Evolutionary conservation across 2,888 invertebrate species (phyloP).

Genomic region (Oscheius sp.): DNA sequence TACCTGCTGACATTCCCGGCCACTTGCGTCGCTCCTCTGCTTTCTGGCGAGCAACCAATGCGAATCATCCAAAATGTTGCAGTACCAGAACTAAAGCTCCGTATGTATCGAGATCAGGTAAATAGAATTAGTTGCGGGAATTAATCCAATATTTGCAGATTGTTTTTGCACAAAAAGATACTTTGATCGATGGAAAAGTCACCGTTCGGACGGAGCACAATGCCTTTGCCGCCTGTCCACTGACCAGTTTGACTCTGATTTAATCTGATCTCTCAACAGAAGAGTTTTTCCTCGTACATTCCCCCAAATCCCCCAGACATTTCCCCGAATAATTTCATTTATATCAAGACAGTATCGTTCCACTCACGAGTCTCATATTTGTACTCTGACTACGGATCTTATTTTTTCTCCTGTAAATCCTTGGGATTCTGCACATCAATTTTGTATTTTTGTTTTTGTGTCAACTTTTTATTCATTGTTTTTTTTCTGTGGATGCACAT

Average conservation of each 20-base stretch:
- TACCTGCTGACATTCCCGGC: slow-evolving; percentile 57
- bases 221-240: slow-evolving; percentile 63
- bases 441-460: not conserved
- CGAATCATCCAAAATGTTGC: slow-evolving; percentile 67
- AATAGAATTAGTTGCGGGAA: not conserved
- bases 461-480: not conserved
- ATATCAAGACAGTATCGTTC: not conserved
- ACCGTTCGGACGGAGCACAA: slow-evolving; percentile 69
- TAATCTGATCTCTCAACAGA: slow-evolving; percentile 39
- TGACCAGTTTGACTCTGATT: slow-evolving; percentile 62
- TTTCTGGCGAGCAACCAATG: slow-evolving; percentile 70
- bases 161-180: slow-evolving; percentile 72
- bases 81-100: slow-evolving; percentile 66
- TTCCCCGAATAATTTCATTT: not conserved
- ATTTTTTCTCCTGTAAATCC: not conserved
- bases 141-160: slow-evolving; percentile 53
- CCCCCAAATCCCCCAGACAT: slow-evolving; percentile 6
- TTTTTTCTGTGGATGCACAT: not conserved
- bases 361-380: slow-evolving; percentile 9
- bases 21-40: slow-evolving; percentile 66
- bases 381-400: slow-evolving; percentile 30
- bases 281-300: slow-evolving; percentile 3
- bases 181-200: slow-evolving; percentile 65
- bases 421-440: slow-evolving; percentile 6
- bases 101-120: slow-evolving; percentile 72